These are phyloP conservation scores for Panagrolaimus sp. DNA, from an alignment of 1,140 invertebrate genomes.

Conservation along the genomic window DNA sequence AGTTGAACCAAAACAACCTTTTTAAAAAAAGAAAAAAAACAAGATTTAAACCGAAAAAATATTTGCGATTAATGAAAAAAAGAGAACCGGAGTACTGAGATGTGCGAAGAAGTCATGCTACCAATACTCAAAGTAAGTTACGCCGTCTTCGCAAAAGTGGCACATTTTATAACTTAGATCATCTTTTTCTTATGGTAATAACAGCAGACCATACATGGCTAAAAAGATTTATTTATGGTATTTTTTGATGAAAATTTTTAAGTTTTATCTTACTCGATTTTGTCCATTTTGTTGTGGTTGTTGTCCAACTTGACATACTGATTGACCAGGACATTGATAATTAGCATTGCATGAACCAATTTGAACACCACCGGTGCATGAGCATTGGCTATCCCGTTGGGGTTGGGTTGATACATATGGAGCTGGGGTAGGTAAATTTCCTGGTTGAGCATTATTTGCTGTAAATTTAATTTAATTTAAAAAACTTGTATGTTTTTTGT, in stretches of 20 bases:
- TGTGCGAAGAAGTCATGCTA: background rate
- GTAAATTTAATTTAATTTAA: background rate
- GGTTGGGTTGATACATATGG: conserved; percentile 34
- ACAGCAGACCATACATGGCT: conserved; percentile 48
- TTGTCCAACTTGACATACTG: conserved; percentile 52
- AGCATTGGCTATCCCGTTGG: conserved; percentile 30
- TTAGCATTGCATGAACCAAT: conserved; percentile 54
- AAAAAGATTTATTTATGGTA: conserved; percentile 20
- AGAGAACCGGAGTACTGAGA: conserved; percentile 8
- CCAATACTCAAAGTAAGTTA: too few relatives aligned
- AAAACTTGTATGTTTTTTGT: too few relatives aligned
- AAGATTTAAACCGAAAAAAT: background rate
- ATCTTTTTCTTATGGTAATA: conserved; percentile 47
- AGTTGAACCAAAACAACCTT: conserved; percentile 13
- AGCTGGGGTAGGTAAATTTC: conserved; percentile 40
- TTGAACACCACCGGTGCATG: conserved; percentile 52
- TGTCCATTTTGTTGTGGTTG: conserved; percentile 30
- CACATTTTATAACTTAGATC: background rate
- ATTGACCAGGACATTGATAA: conserved; percentile 56
- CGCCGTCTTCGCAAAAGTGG: too few relatives aligned
- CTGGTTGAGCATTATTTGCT: conserved; percentile 28
- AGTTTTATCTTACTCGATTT: conserved; percentile 9
- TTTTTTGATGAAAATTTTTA: too few relatives aligned
- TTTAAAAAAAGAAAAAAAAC: conserved; percentile 7
- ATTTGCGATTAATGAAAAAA: conserved; percentile 4